phyloP scores from a whole-genome alignment of 2,797 vertebrate genomes.

The Melopsittacus undulatus region DNA sequence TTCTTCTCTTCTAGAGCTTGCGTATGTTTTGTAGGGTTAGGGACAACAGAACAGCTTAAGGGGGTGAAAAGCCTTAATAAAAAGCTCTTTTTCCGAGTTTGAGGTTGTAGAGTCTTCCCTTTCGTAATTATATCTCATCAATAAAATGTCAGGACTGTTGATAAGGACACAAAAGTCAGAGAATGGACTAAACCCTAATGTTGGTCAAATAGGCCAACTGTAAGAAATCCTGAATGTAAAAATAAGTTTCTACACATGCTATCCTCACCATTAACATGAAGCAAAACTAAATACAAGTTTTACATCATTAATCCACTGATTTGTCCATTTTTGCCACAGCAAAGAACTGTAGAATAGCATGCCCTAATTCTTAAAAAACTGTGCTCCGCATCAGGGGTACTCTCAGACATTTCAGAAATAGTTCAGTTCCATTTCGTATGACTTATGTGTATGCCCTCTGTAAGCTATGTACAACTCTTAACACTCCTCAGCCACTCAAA shows the following conservation, averaged over 20 bases:
- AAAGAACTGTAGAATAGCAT: not conserved
- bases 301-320: not conserved
- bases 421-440: not conserved
- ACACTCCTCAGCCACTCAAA: not conserved
- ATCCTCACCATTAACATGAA: not conserved
- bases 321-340: not conserved
- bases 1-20: conserved; percentile 12
- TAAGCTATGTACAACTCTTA: not conserved
- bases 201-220: not conserved
- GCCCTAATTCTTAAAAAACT: conserved; percentile 8
- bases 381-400: not conserved
- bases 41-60: not conserved
- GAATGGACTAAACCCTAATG: not conserved
- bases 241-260: not conserved
- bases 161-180: not conserved
- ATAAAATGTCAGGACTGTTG: not conserved
- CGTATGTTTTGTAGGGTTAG: not conserved
- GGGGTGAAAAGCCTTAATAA: not conserved
- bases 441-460: not conserved
- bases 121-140: conserved; percentile 3
- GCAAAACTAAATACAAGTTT: not conserved
- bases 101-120: not conserved
- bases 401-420: conserved; percentile 18
- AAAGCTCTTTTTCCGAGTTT: not conserved
- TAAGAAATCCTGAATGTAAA: not conserved